These are phyloP conservation scores for Lasius platythorax DNA, from an alignment of 2,888 invertebrate species.

Conservation along the genomic window DNA sequence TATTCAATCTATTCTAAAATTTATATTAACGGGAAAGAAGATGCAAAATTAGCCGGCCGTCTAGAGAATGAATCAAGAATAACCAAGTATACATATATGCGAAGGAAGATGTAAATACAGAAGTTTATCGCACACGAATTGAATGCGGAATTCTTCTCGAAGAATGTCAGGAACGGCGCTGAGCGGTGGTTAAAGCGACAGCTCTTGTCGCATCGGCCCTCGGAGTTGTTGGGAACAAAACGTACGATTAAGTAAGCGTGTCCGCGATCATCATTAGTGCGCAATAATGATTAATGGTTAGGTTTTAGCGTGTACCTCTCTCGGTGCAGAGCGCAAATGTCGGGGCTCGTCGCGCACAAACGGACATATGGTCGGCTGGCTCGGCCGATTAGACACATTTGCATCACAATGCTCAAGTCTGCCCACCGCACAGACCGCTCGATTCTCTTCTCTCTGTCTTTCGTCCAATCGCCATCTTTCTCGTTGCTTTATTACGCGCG, in stretches of 20 bases:
- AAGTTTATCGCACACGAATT: neutral
- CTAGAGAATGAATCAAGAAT: neutral
- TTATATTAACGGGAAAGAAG: neutral
- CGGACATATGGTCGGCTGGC: slow-evolving; percentile 85
- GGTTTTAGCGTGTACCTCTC: slow-evolving; percentile 76
- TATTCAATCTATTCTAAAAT: neutral
- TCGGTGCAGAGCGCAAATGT: slow-evolving; percentile 66
- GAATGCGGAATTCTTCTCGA: neutral
- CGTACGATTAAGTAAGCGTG: slow-evolving; percentile 80
- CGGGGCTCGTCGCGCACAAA: slow-evolving; percentile 73
- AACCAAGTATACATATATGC: neutral
- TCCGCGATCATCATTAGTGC: slow-evolving; percentile 80
- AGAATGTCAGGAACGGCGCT: neutral
- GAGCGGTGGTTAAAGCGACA: neutral
- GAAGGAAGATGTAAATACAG: neutral
- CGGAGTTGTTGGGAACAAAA: slow-evolving; percentile 24
- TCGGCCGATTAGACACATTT: slow-evolving; percentile 85
- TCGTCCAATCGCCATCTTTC: slow-evolving; percentile 57
- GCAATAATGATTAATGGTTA: slow-evolving; percentile 81
- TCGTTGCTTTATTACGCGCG: slow-evolving; percentile 79
- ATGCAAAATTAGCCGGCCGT: neutral
- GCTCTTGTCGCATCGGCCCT: slow-evolving; percentile 2
- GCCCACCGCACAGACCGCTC: slow-evolving; percentile 75
- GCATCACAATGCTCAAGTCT: slow-evolving; percentile 84
- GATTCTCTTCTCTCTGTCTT: slow-evolving; percentile 51